Conservation (phyloP, 2,888 invertebrate species). For the Celastrina argiolus region DNA sequence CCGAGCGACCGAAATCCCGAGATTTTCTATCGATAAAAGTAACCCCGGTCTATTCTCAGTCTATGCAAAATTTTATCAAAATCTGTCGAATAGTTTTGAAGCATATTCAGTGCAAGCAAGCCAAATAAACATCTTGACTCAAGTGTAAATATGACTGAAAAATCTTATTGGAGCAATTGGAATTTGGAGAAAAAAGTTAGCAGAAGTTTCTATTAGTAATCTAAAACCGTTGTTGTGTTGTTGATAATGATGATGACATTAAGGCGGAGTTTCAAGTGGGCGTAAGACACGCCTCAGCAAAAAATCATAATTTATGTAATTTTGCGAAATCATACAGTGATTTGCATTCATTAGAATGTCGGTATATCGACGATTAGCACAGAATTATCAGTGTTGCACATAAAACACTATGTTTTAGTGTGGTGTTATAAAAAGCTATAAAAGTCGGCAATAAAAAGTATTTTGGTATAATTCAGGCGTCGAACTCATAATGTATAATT, state of each 20-base stretch:
- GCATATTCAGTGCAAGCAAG: no score
- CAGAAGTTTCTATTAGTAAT: no score
- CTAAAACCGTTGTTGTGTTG: no score
- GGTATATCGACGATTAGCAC: not conserved
- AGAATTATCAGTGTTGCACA: not conserved
- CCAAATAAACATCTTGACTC: no score
- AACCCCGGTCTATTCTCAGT: no score
- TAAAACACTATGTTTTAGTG: constrained; percentile 8
- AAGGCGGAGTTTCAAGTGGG: constrained; percentile 9
- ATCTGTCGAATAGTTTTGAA: no score
- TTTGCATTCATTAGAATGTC: constrained; percentile 7
- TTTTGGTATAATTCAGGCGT: not conserved
- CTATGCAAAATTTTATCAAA: no score
- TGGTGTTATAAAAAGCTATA: not conserved
- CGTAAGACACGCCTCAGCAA: not conserved
- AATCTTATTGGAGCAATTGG: no score
- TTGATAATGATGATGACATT: not conserved
- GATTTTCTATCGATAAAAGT: no score
- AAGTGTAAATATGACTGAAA: no score
- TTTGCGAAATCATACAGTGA: not conserved
- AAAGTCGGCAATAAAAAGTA: not conserved
- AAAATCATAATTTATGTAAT: constrained; percentile 15
- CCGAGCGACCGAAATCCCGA: no score
- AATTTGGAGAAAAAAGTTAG: not conserved
- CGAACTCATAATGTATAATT: not conserved